Evolutionary conservation across 2,888 invertebrate species (phyloP).

Genomic region (Coronaproctus castanopsis): DNA sequence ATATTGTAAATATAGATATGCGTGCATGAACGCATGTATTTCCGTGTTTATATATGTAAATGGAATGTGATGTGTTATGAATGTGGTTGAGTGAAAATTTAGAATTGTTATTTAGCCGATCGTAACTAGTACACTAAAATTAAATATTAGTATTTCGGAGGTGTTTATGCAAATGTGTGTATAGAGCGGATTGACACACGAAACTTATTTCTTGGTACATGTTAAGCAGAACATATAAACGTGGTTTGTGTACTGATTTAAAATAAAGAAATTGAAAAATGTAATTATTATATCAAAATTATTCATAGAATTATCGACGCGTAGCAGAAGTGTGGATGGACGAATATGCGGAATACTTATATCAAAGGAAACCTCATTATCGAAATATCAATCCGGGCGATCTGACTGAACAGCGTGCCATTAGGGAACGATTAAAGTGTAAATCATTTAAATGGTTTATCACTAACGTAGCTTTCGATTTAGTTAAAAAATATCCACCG

Average conservation of each 20-base stretch:
- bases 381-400: conserved; percentile 54
- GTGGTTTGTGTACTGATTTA: background rate
- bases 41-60: background rate
- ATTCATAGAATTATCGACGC: conserved; percentile 56
- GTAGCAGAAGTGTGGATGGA: conserved; percentile 99
- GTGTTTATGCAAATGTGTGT: no score
- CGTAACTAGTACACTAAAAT: no score
- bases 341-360: conserved; percentile 74
- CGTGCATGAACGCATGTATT: background rate
- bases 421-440: conserved; percentile 57
- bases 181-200: no score
- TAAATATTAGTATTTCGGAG: no score
- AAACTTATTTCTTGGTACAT: no score
- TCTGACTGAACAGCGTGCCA: conserved; percentile 48
- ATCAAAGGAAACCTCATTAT: conserved; percentile 56
- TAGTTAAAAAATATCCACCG: conserved; percentile 66
- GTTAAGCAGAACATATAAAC: no score
- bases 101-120: no score
- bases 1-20: background rate
- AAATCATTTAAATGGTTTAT: conserved; percentile 92
- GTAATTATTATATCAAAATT: no score
- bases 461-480: conserved; percentile 75
- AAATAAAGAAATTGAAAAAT: no score
- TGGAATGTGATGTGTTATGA: no score
- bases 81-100: no score